These are phyloP conservation scores for Drosophila antonietae DNA, from an alignment of 2,888 invertebrate genomes.

Conservation along the genomic window DNA sequence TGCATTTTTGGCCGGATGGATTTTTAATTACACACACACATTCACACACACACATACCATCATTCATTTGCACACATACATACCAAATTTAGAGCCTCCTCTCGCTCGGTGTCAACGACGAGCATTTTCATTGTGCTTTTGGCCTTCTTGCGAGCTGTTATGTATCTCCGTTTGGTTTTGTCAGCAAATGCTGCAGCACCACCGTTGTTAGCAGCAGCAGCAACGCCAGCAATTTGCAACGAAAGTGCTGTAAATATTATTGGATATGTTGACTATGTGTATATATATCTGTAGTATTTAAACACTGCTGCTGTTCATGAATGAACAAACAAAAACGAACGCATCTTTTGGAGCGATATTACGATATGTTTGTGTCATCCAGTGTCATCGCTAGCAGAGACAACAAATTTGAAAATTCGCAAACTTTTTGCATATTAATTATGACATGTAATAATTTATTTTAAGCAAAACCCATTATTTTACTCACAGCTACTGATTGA, in stretches of 20 bases:
- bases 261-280: constrained; percentile 24
- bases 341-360: constrained; percentile 32
- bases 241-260: constrained; percentile 64
- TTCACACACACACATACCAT: constrained; percentile 14
- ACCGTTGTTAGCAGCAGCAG: constrained; percentile 44
- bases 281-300: constrained; percentile 31
- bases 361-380: constrained; percentile 36
- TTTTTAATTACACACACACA: constrained; percentile 47
- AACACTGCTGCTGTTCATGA: constrained; percentile 43
- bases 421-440: background rate
- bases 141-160: constrained; percentile 69
- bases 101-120: constrained; percentile 91
- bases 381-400: constrained; percentile 10
- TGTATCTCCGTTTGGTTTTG: constrained; percentile 66
- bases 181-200: constrained; percentile 57
- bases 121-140: constrained; percentile 84
- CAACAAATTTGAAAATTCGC: constrained; percentile 1
- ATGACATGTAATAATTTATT: background rate
- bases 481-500: background rate
- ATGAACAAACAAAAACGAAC: constrained; percentile 46
- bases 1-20: constrained; percentile 42
- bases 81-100: constrained; percentile 87
- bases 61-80: constrained; percentile 22
- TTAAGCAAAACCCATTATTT: too few species aligned
- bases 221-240: constrained; percentile 68